Conservation (phyloP, 2,888 invertebrate species). For the Hofmannophila pseudospretella region DNA sequence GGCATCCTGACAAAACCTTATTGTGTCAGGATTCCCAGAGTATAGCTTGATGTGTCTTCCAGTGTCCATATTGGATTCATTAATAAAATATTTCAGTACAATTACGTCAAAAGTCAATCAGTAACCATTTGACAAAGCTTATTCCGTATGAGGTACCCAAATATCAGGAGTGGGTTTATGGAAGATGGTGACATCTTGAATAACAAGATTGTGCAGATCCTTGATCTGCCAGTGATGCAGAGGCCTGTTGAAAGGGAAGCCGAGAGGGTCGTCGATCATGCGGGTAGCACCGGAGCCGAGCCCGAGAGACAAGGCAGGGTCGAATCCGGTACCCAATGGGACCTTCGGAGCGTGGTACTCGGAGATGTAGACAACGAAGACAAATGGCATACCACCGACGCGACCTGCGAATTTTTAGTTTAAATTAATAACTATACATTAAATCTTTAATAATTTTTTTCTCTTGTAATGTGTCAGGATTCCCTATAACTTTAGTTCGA, state of each 20-base stretch:
- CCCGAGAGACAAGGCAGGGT: constrained; percentile 70
- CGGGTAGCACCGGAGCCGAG: constrained; percentile 61
- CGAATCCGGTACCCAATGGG: constrained; percentile 52
- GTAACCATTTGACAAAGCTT: not conserved
- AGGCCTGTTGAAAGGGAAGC: constrained; percentile 77
- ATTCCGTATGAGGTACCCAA: constrained; percentile 30
- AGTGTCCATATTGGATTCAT: no score
- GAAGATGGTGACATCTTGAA: constrained; percentile 71
- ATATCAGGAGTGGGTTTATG: constrained; percentile 68
- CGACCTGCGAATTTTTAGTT: constrained; percentile 56
- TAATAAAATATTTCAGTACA: no score
- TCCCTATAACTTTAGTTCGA: no score
- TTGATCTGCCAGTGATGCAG: constrained; percentile 50
- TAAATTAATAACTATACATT: no score
- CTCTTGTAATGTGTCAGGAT: no score
- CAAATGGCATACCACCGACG: constrained; percentile 77
- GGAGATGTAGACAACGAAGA: constrained; percentile 79
- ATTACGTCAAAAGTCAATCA: no score
- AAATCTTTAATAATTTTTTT: no score
- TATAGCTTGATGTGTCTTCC: no score
- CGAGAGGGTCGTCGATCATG: constrained; percentile 67
- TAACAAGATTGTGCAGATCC: constrained; percentile 61
- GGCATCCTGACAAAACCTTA: no score
- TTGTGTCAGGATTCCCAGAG: no score
- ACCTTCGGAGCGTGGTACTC: constrained; percentile 64